Evolutionary conservation across 2,888 invertebrate genomes (phyloP).

Genomic region (Camponotus fellah): DNA sequence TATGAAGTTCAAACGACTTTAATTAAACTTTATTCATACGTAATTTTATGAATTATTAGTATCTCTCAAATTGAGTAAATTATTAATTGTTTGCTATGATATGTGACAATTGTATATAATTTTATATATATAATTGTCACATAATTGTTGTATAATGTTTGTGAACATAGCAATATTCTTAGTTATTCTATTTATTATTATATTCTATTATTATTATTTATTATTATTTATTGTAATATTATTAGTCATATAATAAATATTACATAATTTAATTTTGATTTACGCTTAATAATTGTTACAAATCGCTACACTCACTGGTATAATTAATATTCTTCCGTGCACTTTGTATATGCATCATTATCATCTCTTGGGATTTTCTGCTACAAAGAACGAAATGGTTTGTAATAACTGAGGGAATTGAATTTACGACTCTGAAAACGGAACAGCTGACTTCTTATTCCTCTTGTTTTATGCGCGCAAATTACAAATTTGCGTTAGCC

Average conservation of each 20-base stretch:
- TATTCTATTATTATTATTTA: no score
- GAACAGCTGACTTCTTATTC: conserved; percentile 26
- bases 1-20: not conserved
- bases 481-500: not conserved
- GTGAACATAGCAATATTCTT: not conserved
- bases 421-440: conserved; percentile 40
- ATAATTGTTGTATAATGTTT: conserved; percentile 7
- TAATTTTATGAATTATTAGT: not conserved
- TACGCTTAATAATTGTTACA: conserved; percentile 40
- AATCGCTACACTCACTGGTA: conserved; percentile 12
- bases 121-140: not conserved
- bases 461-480: conserved; percentile 17
- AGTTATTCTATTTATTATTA: no score
- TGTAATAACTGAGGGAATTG: conserved; percentile 33
- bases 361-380: conserved; percentile 25
- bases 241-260: not conserved
- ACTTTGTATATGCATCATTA: conserved; percentile 10
- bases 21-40: not conserved
- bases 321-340: conserved; percentile 36
- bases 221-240: conserved; percentile 9
- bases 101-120: not conserved
- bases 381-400: conserved; percentile 30
- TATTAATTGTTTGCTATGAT: not conserved
- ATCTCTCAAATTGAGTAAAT: conserved; percentile 9
- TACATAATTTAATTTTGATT: conserved; percentile 3